These are phyloP conservation scores for Drosophila novamexicana DNA, from an alignment of 1,140 invertebrate genomes.

Conservation along the genomic window DNA sequence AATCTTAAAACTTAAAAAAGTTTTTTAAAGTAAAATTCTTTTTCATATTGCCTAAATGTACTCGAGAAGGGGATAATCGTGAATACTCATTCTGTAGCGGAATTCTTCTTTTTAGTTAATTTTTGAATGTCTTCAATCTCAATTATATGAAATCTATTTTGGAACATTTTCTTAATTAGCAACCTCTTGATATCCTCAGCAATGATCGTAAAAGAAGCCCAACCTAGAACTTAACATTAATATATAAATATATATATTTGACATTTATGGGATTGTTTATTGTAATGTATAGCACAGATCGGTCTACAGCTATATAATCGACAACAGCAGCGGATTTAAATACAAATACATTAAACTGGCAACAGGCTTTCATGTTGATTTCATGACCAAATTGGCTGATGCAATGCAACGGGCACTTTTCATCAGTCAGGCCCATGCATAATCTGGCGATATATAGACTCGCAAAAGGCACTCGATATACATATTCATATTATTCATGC, in stretches of 20 bases:
- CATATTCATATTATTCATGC: constrained; percentile 26
- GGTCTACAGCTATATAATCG: constrained; percentile 36
- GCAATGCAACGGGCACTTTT: constrained; percentile 73
- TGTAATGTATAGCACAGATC: constrained; percentile 35
- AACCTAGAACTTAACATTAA: not conserved
- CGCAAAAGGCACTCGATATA: constrained; percentile 1
- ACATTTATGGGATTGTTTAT: not conserved
- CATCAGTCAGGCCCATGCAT: constrained; percentile 64
- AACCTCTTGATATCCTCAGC: no score
- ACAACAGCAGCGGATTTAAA: constrained; percentile 50
- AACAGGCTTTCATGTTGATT: constrained; percentile 62
- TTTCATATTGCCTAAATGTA: no score
- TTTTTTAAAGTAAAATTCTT: no score
- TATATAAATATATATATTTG: not conserved
- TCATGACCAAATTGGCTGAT: constrained; percentile 74
- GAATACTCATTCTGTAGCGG: no score
- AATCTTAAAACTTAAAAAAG: no score
- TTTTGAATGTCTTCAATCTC: no score
- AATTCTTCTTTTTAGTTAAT: no score
- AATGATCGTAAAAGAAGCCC: not conserved
- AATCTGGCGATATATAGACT: constrained; percentile 53
- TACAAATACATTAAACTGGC: constrained; percentile 43
- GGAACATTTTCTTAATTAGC: not conserved
- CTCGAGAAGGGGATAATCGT: no score
- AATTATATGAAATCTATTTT: not conserved